Conservation (phyloP, 2,113 vertebrate genomes). For the Macquaria ambigua region DNA sequence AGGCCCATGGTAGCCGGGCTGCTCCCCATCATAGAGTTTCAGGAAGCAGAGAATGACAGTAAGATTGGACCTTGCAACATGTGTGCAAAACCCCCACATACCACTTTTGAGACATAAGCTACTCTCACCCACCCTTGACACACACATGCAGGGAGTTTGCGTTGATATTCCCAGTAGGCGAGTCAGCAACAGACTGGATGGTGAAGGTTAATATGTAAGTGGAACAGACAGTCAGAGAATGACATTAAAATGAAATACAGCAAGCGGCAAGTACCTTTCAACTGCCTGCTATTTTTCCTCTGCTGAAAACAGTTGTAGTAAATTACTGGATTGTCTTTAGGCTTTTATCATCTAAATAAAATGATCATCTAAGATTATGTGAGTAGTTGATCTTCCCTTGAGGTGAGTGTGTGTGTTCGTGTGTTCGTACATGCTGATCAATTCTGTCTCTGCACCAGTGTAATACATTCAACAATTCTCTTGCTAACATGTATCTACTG, state of each 20-base stretch:
- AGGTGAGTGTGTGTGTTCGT: slow-evolving; percentile 29
- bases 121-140: slow-evolving; percentile 66
- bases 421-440: slow-evolving; percentile 23
- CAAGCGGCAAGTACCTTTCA: slow-evolving; percentile 42
- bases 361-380: slow-evolving; percentile 67
- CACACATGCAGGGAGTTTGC: slow-evolving; percentile 52
- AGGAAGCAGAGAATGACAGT: slow-evolving; percentile 89
- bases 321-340: slow-evolving; percentile 69
- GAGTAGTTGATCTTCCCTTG: slow-evolving; percentile 50
- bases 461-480: slow-evolving; percentile 35
- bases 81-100: slow-evolving; percentile 80
- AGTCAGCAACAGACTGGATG: slow-evolving; percentile 62
- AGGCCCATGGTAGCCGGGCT: slow-evolving; percentile 87
- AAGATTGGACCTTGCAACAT: slow-evolving; percentile 88
- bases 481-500: slow-evolving; percentile 34
- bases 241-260: slow-evolving; percentile 75
- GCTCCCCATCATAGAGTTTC: slow-evolving; percentile 84
- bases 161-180: slow-evolving; percentile 55
- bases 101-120: slow-evolving; percentile 65
- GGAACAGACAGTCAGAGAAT: slow-evolving; percentile 57
- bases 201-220: slow-evolving; percentile 72
- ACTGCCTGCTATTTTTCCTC: slow-evolving; percentile 47
- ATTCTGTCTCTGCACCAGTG: slow-evolving; percentile 33
- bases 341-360: slow-evolving; percentile 72
- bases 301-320: slow-evolving; percentile 55